phyloP scores from a whole-genome alignment of 2,888 invertebrate genomes.

The Ectemnius continuus region DNA sequence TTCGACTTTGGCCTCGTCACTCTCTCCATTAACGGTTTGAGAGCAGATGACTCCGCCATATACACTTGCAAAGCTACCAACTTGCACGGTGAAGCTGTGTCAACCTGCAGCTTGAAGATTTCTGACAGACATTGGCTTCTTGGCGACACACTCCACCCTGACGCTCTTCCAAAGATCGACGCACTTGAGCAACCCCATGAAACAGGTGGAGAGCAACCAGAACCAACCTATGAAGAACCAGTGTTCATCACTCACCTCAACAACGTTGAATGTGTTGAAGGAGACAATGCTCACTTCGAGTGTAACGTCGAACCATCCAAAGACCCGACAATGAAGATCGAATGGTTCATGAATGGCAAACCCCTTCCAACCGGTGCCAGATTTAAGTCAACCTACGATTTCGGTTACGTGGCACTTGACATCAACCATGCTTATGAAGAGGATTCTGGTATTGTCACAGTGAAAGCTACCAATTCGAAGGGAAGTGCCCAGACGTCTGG shows the following conservation, averaged over 20 bases:
- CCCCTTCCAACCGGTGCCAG: slow-evolving; percentile 92
- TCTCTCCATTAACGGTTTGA: slow-evolving; percentile 90
- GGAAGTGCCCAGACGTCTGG: slow-evolving; percentile 95
- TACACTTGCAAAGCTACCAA: slow-evolving; percentile 98
- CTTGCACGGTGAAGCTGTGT: slow-evolving; percentile 95
- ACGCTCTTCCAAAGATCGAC: slow-evolving; percentile 91
- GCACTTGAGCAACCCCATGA: slow-evolving; percentile 90
- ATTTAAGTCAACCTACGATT: slow-evolving; percentile 95
- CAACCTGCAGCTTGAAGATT: slow-evolving; percentile 93
- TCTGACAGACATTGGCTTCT: slow-evolving; percentile 93
- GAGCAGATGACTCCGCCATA: slow-evolving; percentile 95
- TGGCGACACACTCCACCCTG: slow-evolving; percentile 92
- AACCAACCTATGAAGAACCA: slow-evolving; percentile 90
- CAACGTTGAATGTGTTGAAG: slow-evolving; percentile 92
- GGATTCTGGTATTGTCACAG: slow-evolving; percentile 95
- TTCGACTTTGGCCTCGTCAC: slow-evolving; percentile 98
- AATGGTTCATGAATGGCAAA: slow-evolving; percentile 97
- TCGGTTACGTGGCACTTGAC: slow-evolving; percentile 96
- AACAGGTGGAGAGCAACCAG: slow-evolving; percentile 84
- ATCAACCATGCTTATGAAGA: slow-evolving; percentile 92
- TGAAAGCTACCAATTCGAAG: slow-evolving; percentile 92
- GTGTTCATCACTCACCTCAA: slow-evolving; percentile 94
- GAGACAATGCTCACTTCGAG: slow-evolving; percentile 93
- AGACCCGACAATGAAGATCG: slow-evolving; percentile 93
- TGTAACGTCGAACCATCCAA: slow-evolving; percentile 95